A percentile compares a stretch with the other conserved stretches of the same genome.
phyloP scores from a whole-genome alignment of 2,888 invertebrate genomes.

The Pimpla rufipes region DNA sequence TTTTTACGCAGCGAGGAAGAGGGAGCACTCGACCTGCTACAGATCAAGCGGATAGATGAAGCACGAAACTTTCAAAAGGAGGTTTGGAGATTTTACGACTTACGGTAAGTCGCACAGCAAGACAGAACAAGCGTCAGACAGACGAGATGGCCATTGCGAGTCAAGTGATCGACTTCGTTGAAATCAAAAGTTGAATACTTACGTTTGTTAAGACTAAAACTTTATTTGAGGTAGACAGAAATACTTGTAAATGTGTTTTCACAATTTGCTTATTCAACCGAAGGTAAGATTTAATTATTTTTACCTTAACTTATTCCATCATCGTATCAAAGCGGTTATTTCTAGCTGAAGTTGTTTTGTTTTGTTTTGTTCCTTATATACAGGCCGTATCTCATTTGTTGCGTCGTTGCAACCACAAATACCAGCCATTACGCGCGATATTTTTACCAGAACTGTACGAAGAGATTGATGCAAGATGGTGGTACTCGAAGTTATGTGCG shows the following conservation, averaged over 20 bases:
- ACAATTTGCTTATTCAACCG: too few species aligned
- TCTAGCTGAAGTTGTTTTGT: too few species aligned
- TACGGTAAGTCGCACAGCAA: slow-evolving; percentile 9
- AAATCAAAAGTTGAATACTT: not conserved
- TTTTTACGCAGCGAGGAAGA: slow-evolving; percentile 5
- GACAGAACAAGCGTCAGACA: slow-evolving; percentile 5
- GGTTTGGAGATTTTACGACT: slow-evolving; percentile 38
- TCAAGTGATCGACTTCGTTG: not conserved
- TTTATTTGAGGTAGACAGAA: not conserved
- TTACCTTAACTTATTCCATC: not conserved
- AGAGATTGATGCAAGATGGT: too few species aligned
- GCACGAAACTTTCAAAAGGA: slow-evolving; percentile 38
- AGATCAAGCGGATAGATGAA: slow-evolving; percentile 24
- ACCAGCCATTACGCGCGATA: too few species aligned
- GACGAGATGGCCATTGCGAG: not conserved
- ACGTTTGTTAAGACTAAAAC: not conserved
- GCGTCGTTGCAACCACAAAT: too few species aligned
- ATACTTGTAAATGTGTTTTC: not conserved
- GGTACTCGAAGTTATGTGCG: too few species aligned
- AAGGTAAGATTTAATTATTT: not conserved
- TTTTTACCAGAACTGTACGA: too few species aligned
- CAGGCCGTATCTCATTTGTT: too few species aligned
- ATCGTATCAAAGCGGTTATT: not conserved
- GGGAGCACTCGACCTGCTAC: not conserved
- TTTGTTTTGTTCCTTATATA: too few species aligned